Evolutionary conservation across 2,113 vertebrate species (phyloP).

Genomic region (Columba livia): DNA sequence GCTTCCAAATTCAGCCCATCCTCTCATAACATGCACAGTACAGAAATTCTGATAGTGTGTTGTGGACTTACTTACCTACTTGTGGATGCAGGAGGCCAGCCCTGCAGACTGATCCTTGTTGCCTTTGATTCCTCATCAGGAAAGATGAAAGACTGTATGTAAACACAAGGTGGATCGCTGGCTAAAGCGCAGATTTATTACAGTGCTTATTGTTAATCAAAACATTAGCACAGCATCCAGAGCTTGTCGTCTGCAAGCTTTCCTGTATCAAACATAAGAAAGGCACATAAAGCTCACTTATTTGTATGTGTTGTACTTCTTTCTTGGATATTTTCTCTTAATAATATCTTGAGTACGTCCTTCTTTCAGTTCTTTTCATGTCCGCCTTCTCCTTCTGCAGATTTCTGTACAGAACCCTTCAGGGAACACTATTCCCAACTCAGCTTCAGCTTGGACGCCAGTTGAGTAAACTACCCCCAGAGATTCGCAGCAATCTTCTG

Average conservation of each 20-base stretch:
- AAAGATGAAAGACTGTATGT: not conserved
- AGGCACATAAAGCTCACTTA: not conserved
- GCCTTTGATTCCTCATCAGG: not conserved
- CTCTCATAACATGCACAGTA: not conserved
- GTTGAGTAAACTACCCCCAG: constrained; percentile 74
- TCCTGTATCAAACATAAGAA: not conserved
- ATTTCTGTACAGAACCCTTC: constrained; percentile 90
- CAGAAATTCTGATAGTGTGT: not conserved
- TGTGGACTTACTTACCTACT: not conserved
- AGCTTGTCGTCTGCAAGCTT: not conserved
- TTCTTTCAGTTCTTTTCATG: not conserved
- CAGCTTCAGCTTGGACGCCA: constrained; percentile 89
- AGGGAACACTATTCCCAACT: constrained; percentile 88
- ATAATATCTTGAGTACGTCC: not conserved
- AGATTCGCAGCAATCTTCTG: constrained; percentile 72
- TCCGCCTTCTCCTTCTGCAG: constrained; percentile 66
- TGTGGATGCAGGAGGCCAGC: not conserved
- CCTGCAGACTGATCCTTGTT: not conserved
- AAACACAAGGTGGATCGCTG: not conserved
- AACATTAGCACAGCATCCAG: not conserved
- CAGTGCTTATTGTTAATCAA: not conserved
- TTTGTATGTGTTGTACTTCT: not conserved
- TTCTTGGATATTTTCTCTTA: not conserved
- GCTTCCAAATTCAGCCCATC: not conserved
- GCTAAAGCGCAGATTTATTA: not conserved